phyloP scores from a whole-genome alignment of 2,888 invertebrate genomes.

The Metalampra italica region DNA sequence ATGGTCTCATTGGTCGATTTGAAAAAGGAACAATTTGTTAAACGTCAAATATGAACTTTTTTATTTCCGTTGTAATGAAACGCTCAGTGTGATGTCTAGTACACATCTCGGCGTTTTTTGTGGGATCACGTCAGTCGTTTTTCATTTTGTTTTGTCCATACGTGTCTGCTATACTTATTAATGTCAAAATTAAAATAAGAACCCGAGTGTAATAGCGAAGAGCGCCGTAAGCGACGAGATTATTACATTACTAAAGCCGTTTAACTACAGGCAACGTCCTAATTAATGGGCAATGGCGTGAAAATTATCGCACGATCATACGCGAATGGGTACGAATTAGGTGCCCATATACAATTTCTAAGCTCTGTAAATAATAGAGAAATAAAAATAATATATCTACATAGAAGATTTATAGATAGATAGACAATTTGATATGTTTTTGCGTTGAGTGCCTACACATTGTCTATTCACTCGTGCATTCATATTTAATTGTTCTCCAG shows the following conservation, averaged over 20 bases:
- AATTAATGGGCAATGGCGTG: conserved; percentile 54
- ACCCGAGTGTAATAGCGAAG: conserved; percentile 44
- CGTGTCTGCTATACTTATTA: conserved; percentile 55
- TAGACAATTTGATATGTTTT: conserved; percentile 32
- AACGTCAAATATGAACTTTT: conserved; percentile 78
- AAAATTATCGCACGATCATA: conserved; percentile 30
- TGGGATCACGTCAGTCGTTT: conserved; percentile 60
- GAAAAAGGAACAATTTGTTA: conserved; percentile 79
- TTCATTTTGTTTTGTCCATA: conserved; percentile 65
- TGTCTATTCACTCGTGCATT: conserved; percentile 48
- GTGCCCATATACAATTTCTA: conserved; percentile 10
- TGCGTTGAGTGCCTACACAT: conserved; percentile 54
- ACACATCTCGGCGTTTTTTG: conserved; percentile 66
- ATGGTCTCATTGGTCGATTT: conserved; percentile 78
- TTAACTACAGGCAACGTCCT: conserved; percentile 40
- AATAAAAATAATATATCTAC: conserved; percentile 28
- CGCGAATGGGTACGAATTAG: neutral
- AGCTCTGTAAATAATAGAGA: conserved; percentile 16
- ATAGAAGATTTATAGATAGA: conserved; percentile 46
- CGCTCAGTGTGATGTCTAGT: conserved; percentile 69
- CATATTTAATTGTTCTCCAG: conserved; percentile 53
- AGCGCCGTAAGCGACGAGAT: conserved; percentile 64
- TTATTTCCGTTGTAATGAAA: conserved; percentile 74
- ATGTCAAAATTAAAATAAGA: conserved; percentile 67
- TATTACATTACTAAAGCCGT: conserved; percentile 57